These are phyloP conservation scores for Hyla sarda DNA, from an alignment of 2,113 vertebrate species.

Conservation along the genomic window DNA sequence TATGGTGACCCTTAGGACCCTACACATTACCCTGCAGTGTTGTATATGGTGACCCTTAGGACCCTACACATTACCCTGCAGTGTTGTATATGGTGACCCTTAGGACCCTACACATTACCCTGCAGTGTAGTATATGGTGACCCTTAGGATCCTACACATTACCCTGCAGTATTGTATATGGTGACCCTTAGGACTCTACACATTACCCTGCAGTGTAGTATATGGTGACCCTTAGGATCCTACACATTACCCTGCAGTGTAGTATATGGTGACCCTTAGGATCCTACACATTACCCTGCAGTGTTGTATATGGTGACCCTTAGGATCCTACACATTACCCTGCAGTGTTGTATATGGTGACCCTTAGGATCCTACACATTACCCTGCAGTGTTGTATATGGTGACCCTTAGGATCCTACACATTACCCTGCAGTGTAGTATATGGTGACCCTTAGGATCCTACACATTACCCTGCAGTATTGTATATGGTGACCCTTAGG, in stretches of 20 bases:
- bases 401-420: background rate
- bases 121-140: background rate
- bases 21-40: no score
- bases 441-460: background rate
- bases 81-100: background rate
- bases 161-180: background rate
- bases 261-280: background rate
- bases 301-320: background rate
- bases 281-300: background rate
- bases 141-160: background rate
- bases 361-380: background rate
- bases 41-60: background rate
- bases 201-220: background rate
- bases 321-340: background rate
- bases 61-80: no score
- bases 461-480: background rate
- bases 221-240: background rate
- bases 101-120: no score
- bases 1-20: background rate
- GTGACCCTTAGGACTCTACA: background rate
- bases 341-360: background rate
- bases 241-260: background rate
- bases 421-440: background rate
- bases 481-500: background rate
- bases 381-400: background rate